Percentiles rank a stretch among this genome's conserved stretches.
Conservation (phyloP, 2,797 vertebrate species). For the Tragelaphus eurycerus region DNA sequence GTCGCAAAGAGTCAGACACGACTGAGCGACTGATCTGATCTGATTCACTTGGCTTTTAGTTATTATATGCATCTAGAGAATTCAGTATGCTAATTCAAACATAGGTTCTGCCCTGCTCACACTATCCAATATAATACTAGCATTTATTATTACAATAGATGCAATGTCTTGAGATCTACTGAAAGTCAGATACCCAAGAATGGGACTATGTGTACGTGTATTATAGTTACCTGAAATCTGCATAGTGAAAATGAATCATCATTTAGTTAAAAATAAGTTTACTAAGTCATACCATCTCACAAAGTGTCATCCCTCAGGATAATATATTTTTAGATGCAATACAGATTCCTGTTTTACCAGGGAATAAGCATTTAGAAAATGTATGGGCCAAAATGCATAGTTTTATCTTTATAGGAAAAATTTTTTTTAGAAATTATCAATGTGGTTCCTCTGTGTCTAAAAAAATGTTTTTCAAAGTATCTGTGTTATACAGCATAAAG, state of each 20-base stretch:
- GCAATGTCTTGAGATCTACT: neutral
- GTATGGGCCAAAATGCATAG: neutral
- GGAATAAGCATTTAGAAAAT: neutral
- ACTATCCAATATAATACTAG: neutral
- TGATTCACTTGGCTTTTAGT: neutral
- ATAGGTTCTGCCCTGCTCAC: neutral
- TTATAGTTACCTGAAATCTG: neutral
- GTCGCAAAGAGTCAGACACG: no score
- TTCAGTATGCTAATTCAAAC: neutral
- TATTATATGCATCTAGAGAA: neutral
- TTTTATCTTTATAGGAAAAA: neutral
- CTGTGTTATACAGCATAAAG: neutral
- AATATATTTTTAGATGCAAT: conserved; percentile 21
- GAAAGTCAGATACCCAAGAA: conserved; percentile 25
- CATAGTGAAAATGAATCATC: conserved; percentile 20
- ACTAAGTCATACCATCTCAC: neutral
- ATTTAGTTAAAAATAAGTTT: conserved; percentile 42
- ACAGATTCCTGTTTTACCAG: neutral
- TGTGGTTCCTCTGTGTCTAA: neutral
- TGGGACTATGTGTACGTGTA: neutral
- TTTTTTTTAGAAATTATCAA: neutral
- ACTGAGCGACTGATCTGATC: neutral
- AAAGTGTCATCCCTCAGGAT: neutral
- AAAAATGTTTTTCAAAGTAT: neutral
- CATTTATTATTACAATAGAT: neutral